Base-by-base conservation (phyloP, 92 coral and sea anemone species). In the Isaurus tuberculatus region DNA sequence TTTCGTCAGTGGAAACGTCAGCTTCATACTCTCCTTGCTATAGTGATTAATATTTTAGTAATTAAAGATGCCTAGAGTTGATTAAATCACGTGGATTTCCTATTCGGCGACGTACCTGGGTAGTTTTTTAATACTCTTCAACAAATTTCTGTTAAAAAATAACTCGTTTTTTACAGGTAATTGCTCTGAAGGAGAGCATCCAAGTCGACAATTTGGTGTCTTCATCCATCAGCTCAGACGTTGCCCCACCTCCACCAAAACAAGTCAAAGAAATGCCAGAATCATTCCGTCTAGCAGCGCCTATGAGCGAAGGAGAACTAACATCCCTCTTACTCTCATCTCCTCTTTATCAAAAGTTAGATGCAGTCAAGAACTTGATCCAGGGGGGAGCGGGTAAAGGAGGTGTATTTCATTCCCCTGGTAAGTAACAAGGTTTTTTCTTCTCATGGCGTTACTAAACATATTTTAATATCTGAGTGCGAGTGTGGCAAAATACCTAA, bases 201-300 rank as follows among this genome's bases (percentile, higher is more conserved):
- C 99, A 96, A 60, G 98, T 96, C 2, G 98, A 96, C 88, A 93
- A 96, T 87, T 90, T 96, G 34, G 98, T 96, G 79, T 87, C 98
- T 0, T 91, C 92, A 28, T 82, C 98, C 32, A 80, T 94, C 84
- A 92, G 90, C 72, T 88, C 98, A 15, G 98, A 95, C 20, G 92
- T 87, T 67, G 89, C 92, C 32, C 90, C 92, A 30, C 95, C 93
- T 11, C 93, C 65, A 23, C 80, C 83, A 42, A 87, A 85, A 31
- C 65, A 82, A 31, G 86, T 79, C 17, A 81, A 77, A 42, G 66
- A 67, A 70, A 88, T 96, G 96, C 99, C 99, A 81, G 92, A 88
- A 23, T 89, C 96, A 42, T 96, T 92, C 86, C 99, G 98, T 65
- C 87, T 96, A 80, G 97, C 98, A 55, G 99, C 99, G 69, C 99